Conservation (phyloP, 2,797 vertebrate species). For the Falco columbarius region DNA sequence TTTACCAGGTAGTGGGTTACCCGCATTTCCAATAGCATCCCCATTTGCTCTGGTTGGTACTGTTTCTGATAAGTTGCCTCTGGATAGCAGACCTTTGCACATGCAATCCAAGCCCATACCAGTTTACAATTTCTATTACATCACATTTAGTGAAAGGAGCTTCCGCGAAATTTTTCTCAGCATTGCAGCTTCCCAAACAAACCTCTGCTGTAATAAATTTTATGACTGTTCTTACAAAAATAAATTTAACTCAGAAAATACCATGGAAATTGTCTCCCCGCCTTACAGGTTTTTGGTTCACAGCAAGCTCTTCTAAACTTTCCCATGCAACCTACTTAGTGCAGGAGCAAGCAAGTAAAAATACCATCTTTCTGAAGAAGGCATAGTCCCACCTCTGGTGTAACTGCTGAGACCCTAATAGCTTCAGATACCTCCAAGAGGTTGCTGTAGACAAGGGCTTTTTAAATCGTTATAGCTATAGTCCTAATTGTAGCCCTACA, state of each 20-base stretch:
- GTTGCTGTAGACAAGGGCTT: not conserved
- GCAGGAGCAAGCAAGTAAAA: not conserved
- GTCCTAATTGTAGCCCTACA: not conserved
- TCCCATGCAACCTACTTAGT: not conserved
- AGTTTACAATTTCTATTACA: not conserved
- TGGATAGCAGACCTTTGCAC: not conserved
- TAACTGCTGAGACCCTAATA: not conserved
- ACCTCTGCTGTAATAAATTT: not conserved
- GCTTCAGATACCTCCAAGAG: not conserved
- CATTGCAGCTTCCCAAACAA: not conserved
- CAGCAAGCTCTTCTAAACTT: not conserved
- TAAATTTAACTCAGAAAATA: not conserved
- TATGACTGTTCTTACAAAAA: not conserved
- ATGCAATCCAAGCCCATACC: not conserved
- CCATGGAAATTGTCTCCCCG: not conserved
- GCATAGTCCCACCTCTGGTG: not conserved
- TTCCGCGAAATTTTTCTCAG: not conserved
- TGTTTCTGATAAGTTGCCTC: not conserved
- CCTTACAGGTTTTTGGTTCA: not conserved
- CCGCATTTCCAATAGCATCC: not conserved
- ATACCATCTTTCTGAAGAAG: not conserved
- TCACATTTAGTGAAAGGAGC: not conserved
- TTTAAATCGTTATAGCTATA: not conserved
- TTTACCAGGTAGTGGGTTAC: not conserved
- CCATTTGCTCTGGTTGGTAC: not conserved